Conservation (phyloP, 2,797 vertebrate species). For the Lindbergichthys nudifrons region DNA sequence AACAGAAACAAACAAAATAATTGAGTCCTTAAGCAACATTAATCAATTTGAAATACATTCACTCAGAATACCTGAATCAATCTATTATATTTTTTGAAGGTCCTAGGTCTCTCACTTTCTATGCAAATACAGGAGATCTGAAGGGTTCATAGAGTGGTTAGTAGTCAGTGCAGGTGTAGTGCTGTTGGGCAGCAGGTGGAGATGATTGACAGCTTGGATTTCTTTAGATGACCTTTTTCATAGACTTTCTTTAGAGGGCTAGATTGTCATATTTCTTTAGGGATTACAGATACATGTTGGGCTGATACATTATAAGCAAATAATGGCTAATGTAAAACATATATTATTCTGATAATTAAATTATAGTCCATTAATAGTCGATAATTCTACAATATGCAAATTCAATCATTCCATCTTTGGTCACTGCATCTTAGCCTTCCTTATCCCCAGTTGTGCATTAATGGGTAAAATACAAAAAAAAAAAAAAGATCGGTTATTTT, state of each 20-base stretch:
- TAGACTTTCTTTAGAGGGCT: not conserved
- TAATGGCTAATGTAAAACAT: no score
- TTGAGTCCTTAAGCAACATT: not conserved
- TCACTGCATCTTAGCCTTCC: no score
- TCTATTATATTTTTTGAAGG: not conserved
- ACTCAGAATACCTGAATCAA: not conserved
- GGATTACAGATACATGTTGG: no score
- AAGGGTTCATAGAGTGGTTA: slow-evolving; percentile 12
- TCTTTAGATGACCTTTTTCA: not conserved
- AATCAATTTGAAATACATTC: not conserved
- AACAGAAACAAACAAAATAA: not conserved
- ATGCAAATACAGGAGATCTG: slow-evolving; percentile 15
- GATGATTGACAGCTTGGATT: slow-evolving; percentile 17
- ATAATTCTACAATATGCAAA: no score
- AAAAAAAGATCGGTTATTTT: no score
- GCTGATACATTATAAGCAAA: no score
- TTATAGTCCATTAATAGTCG: no score
- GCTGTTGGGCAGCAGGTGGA: slow-evolving; percentile 10
- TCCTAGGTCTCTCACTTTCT: not conserved
- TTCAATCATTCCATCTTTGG: no score
- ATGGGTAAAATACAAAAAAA: no score
- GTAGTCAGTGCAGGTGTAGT: slow-evolving; percentile 18
- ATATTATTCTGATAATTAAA: no score
- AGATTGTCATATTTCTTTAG: not conserved
- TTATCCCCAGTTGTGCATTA: no score